Conservation (phyloP, 2,888 invertebrate species). For the Heliothis peltigera region DNA sequence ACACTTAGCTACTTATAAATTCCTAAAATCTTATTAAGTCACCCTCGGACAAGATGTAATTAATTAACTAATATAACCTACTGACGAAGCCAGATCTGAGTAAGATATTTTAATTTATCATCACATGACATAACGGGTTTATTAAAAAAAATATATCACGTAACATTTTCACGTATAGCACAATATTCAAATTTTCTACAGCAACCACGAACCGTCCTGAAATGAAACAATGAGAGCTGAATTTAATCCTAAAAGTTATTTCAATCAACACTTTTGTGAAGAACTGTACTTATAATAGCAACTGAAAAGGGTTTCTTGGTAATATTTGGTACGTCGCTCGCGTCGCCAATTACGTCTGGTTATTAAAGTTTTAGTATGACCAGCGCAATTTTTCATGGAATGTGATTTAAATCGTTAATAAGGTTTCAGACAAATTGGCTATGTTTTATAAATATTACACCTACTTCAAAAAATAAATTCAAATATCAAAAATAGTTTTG, state of each 20-base stretch:
- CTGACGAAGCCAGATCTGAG: neutral
- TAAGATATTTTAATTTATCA: neutral
- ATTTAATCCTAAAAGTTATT: slow-evolving; percentile 36
- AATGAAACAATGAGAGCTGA: slow-evolving; percentile 32
- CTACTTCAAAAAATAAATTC: too few species aligned
- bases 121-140: neutral
- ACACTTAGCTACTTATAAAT: too few species aligned
- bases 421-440: too few species aligned
- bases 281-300: slow-evolving; percentile 16
- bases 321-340: slow-evolving; percentile 5
- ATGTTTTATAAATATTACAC: too few species aligned
- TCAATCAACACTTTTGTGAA: slow-evolving; percentile 35
- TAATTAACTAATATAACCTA: neutral
- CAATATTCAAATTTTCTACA: slow-evolving; percentile 14
- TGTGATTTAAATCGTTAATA: too few species aligned
- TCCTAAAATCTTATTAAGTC: too few species aligned
- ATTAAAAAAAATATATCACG: slow-evolving; percentile 15
- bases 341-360: neutral
- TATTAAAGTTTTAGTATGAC: neutral
- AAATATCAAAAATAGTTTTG: too few species aligned
- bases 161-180: slow-evolving; percentile 10
- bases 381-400: neutral
- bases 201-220: slow-evolving; percentile 4
- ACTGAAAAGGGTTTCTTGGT: slow-evolving; percentile 6
- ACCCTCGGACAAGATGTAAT: neutral